Evolutionary conservation across 2,888 invertebrate genomes (phyloP), one percentile per base, ranked within the genome.

Genomic region (Drosophila prolongata): DNA sequence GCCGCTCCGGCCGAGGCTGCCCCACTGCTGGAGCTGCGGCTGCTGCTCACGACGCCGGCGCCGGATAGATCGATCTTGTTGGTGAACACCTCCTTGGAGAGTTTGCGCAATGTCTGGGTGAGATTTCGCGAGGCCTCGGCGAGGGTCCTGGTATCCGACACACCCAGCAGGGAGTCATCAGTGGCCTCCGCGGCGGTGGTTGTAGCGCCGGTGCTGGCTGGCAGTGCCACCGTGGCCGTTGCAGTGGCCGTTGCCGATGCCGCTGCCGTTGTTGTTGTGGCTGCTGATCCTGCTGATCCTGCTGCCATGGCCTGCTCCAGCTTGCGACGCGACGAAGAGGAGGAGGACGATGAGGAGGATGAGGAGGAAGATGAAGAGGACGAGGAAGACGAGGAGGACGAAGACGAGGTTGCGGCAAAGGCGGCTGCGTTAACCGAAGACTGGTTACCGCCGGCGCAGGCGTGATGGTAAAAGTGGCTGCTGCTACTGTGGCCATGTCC

Each of bases 81-180:
- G 76, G 96, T 97, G 89, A 97, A 94, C 69, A 97, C 97, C 93
- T 97, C 97, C 83, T 97, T 97, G 65, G 97, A 97, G 65, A 98
- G 94, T 92, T 97, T 97, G 90, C 97, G 96, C 65, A 98, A 93
- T 59, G 98, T 98, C 92, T 97, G 97, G 61, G 98, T 98, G 78
- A 98, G 94, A 93, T 97, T 98, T 85, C 97, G 95, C 24, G 97
- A 97, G 11, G 98, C 98, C 92, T 98, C 97, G 76, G 97, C 95
- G 47, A 98, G 94, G 54, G 96, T 96, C 86, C 95, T 94, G 16
- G 96, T 95, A 89, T 96, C 96, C 14, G 91, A 88, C 3, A 91
- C 61, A 87, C 93, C 78, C 38, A 85, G 67, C 13, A 49, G 38
- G 1, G 67, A 61, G 90, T 93, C 91, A 87, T 90, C 90, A 24